Percentiles rank a stretch among this genome's conserved stretches.
Evolutionary conservation across 2,797 vertebrate genomes (phyloP).

Genomic region (Microtus californicus): DNA sequence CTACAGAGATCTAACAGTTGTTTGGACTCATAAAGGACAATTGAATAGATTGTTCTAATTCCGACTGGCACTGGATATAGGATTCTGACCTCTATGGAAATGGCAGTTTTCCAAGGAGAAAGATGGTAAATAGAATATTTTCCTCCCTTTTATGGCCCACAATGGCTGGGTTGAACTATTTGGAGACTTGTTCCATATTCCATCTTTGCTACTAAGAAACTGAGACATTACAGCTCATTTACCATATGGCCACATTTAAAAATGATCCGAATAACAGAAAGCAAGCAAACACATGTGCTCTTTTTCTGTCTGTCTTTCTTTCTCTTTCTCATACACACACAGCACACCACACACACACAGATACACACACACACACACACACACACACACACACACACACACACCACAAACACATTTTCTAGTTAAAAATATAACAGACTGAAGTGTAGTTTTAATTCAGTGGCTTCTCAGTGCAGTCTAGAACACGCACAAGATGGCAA

Average conservation of each 20-base stretch:
- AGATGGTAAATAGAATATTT: slow-evolving; percentile 72
- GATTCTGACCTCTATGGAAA: slow-evolving; percentile 82
- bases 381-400: not conserved
- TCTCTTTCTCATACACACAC: not conserved
- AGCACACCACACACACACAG: no score
- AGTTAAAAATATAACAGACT: slow-evolving; percentile 61
- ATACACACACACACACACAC: not conserved
- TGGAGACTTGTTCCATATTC: slow-evolving; percentile 67
- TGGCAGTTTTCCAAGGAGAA: slow-evolving; percentile 73
- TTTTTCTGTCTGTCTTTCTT: not conserved
- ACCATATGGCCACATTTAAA: slow-evolving; percentile 74
- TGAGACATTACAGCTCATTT: slow-evolving; percentile 76
- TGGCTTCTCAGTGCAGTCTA: slow-evolving; percentile 38
- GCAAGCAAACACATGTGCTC: slow-evolving; percentile 59
- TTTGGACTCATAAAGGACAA: slow-evolving; percentile 85
- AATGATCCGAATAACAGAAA: slow-evolving; percentile 75
- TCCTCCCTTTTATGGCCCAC: slow-evolving; percentile 47
- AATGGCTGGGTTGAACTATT: slow-evolving; percentile 68
- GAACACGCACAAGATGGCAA: not conserved
- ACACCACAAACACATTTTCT: slow-evolving; percentile 56
- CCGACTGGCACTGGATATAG: slow-evolving; percentile 80
- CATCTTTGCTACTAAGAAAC: slow-evolving; percentile 72
- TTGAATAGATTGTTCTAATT: slow-evolving; percentile 87
- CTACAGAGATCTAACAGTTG: slow-evolving; percentile 83
- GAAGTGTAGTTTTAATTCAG: slow-evolving; percentile 56